Conservation (phyloP, 2,888 invertebrate genomes). For the Herminia tarsipennalis region DNA sequence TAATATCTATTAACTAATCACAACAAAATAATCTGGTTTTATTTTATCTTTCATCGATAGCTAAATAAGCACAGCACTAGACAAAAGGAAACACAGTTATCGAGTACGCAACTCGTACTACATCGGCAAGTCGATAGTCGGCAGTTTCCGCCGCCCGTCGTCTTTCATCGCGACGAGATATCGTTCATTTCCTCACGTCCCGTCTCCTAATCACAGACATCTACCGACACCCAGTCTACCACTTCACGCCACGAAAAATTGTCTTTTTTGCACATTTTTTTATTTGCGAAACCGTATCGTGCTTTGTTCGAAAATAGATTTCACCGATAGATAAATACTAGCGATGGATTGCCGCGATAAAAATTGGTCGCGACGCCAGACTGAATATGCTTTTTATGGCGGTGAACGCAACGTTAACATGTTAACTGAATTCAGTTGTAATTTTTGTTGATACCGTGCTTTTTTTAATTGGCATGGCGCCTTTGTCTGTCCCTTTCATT, state of each 20-base stretch:
- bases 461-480: conserved; percentile 30
- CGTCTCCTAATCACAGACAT: conserved; percentile 41
- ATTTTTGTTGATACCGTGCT: conserved; percentile 16
- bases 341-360: conserved; percentile 41
- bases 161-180: conserved; percentile 46
- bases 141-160: conserved; percentile 43
- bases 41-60: conserved; percentile 14
- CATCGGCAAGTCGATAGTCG: conserved; percentile 41
- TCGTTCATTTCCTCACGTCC: conserved; percentile 52
- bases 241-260: conserved; percentile 29
- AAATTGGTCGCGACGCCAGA: conserved; percentile 17
- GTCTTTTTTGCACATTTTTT: conserved; percentile 23
- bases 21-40: background rate
- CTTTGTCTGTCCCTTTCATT: conserved; percentile 11
- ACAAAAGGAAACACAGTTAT: conserved; percentile 33
- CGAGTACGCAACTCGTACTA: conserved; percentile 36
- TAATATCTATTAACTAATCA: background rate
- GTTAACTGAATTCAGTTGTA: conserved; percentile 15
- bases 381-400: conserved; percentile 17
- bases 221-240: conserved; percentile 36
- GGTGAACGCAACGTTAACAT: too few species aligned
- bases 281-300: conserved; percentile 29
- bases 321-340: conserved; percentile 32
- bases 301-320: conserved; percentile 44
- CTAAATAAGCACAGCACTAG: conserved; percentile 17